Conservation (phyloP, 2,797 vertebrate species). For the Cyprinella venusta region DNA sequence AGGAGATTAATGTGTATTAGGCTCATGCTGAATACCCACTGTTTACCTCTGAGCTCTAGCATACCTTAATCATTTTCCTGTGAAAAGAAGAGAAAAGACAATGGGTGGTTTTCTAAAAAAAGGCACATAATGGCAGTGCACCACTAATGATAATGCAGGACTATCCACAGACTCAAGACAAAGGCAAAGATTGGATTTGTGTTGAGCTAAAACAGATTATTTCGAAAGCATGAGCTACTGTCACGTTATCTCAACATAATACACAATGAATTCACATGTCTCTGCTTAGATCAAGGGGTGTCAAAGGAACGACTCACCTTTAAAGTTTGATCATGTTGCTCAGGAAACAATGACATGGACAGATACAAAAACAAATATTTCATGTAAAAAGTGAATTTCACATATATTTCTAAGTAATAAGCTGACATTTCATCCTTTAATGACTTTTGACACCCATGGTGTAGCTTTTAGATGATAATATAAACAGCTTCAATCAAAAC, state of each 20-base stretch:
- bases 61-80: conserved; percentile 24
- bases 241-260: background rate
- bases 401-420: background rate
- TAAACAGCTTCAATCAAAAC: background rate
- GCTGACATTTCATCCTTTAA: background rate
- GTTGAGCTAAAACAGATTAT: conserved; percentile 4
- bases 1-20: conserved; percentile 24
- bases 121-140: background rate
- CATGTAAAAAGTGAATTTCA: background rate
- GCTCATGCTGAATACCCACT: conserved; percentile 17
- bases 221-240: background rate
- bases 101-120: conserved; percentile 15
- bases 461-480: background rate
- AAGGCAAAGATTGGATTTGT: background rate
- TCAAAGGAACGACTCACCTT: background rate
- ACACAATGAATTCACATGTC: background rate
- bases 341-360: background rate
- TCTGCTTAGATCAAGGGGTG: background rate
- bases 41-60: conserved; percentile 26
- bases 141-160: conserved; percentile 13
- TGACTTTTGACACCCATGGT: background rate
- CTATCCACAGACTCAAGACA: background rate
- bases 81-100: conserved; percentile 25
- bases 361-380: background rate
- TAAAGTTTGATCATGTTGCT: background rate